Conservation (phyloP, 2,797 vertebrate genomes). For the Karalla daura region DNA sequence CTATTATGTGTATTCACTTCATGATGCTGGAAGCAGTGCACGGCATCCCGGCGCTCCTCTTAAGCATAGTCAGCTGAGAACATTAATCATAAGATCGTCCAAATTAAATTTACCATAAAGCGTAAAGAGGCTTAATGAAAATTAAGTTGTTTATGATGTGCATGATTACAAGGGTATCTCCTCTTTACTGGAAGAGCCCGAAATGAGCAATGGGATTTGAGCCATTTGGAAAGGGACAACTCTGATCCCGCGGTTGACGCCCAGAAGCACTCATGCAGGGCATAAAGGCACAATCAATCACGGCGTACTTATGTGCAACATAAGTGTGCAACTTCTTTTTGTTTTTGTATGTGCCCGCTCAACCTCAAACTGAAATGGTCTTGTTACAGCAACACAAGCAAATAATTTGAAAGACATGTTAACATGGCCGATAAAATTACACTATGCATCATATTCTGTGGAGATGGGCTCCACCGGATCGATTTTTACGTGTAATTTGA, state of each 20-base stretch:
- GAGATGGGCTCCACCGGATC: neutral
- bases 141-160: conserved; percentile 77
- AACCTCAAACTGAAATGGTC: neutral
- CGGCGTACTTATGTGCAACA: neutral
- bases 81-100: conserved; percentile 67
- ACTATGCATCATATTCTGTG: neutral
- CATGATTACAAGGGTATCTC: conserved; percentile 71
- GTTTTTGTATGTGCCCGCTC: neutral
- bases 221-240: conserved; percentile 30
- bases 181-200: conserved; percentile 43
- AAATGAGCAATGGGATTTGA: conserved; percentile 52
- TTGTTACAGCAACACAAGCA: too few species aligned
- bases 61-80: conserved; percentile 51
- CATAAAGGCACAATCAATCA: conserved; percentile 43
- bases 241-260: conserved; percentile 20
- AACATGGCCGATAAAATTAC: neutral
- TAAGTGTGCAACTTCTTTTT: neutral
- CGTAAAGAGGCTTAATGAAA: conserved; percentile 74
- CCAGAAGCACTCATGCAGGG: conserved; percentile 33
- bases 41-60: conserved; percentile 32
- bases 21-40: conserved; percentile 12
- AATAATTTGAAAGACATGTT: too few species aligned
- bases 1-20: conserved; percentile 1
- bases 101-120: conserved; percentile 73
- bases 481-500: too few species aligned